A percentile compares a stretch with the other conserved stretches of the same genome.
These are phyloP conservation scores for Microtus richardsoni DNA, from an alignment of 2,113 vertebrate genomes.

Conservation along the genomic window DNA sequence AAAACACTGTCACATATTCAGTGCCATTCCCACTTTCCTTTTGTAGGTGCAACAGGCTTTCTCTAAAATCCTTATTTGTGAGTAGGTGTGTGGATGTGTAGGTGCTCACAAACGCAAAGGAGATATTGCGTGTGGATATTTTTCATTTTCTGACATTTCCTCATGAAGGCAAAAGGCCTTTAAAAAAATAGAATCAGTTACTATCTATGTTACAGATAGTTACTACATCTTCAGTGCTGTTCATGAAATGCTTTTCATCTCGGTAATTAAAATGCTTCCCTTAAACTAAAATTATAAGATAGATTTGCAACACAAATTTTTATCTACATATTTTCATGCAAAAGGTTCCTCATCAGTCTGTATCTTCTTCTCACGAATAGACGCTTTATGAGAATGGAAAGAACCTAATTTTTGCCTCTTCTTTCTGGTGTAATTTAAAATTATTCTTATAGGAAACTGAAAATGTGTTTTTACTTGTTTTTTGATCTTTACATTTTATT, in stretches of 20 bases:
- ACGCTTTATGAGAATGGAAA: not conserved
- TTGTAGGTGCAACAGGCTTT: not conserved
- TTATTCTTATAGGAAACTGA: slow-evolving; percentile 28
- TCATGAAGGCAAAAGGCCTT: not conserved
- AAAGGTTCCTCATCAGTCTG: not conserved
- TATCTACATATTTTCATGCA: not conserved
- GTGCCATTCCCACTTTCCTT: not conserved
- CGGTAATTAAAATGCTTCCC: not conserved
- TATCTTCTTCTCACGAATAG: not conserved
- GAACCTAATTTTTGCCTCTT: not conserved
- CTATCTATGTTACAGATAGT: not conserved
- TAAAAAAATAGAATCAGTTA: not conserved
- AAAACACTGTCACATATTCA: not conserved
- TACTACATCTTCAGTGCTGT: not conserved
- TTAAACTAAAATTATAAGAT: not conserved
- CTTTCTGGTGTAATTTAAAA: not conserved
- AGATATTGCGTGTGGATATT: not conserved
- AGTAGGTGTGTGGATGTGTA: not conserved
- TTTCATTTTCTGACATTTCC: not conserved
- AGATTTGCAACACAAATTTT: slow-evolving; percentile 17
- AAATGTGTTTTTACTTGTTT: not conserved
- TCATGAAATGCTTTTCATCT: slow-evolving; percentile 27
- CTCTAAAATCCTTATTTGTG: not conserved
- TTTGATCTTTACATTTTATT: slow-evolving; percentile 6
- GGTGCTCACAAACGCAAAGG: not conserved